phyloP scores from a whole-genome alignment of 2,888 invertebrate genomes.

The Lagria hirta region DNA sequence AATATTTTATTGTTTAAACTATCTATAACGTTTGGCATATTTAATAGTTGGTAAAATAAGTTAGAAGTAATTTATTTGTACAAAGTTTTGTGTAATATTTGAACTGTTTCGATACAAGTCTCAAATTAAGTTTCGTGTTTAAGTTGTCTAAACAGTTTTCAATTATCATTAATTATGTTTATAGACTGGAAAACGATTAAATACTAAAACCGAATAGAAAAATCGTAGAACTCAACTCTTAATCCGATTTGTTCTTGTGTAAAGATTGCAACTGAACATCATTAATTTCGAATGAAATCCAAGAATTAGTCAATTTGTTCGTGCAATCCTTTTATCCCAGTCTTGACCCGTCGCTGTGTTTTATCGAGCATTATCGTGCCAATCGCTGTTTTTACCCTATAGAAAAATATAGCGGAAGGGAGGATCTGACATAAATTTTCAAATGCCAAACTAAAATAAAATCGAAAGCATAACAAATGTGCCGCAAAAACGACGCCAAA shows the following conservation, averaged over 20 bases:
- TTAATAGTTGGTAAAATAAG: too few relatives aligned
- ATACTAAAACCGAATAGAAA: conserved; percentile 23
- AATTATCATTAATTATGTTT: conserved; percentile 33
- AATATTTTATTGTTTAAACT: too few relatives aligned
- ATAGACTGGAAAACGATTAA: conserved; percentile 34
- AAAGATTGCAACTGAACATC: conserved; percentile 37
- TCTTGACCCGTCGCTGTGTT: conserved; percentile 39
- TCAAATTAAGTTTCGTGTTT: too few relatives aligned
- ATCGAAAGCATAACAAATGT: conserved; percentile 50
- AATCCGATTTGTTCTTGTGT: conserved; percentile 36
- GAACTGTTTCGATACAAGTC: too few relatives aligned
- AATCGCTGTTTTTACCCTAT: conserved; percentile 41
- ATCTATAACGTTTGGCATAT: too few relatives aligned
- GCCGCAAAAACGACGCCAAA: conserved; percentile 51
- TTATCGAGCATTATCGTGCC: conserved; percentile 51
- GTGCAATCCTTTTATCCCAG: conserved; percentile 44
- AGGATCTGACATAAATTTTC: conserved; percentile 46
- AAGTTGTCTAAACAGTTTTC: too few relatives aligned
- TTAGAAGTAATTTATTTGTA: too few relatives aligned
- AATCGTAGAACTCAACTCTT: conserved; percentile 27
- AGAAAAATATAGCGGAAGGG: conserved; percentile 49
- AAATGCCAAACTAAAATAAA: conserved; percentile 46
- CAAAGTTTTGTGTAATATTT: too few relatives aligned
- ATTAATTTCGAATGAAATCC: conserved; percentile 47
- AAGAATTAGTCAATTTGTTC: conserved; percentile 50